phyloP scores from a whole-genome alignment of 2,888 invertebrate genomes.

The Cremastinae sp. region DNA sequence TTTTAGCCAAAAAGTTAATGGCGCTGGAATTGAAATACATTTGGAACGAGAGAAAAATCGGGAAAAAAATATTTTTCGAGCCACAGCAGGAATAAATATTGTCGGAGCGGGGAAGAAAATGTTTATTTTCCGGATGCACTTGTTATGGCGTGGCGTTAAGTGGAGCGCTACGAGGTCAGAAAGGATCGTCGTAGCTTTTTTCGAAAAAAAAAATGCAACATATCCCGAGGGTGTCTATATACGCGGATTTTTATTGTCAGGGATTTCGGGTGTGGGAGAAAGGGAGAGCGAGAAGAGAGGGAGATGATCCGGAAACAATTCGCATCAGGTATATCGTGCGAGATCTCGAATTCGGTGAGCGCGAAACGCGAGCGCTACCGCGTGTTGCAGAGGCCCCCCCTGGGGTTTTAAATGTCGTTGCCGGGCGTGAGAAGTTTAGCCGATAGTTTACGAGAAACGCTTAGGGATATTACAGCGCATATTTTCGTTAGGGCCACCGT shows the following conservation, averaged over 20 bases:
- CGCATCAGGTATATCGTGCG: conserved; percentile 53
- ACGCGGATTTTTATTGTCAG: conserved; percentile 47
- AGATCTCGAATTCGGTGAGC: conserved; percentile 15
- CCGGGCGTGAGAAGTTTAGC: conserved; percentile 55
- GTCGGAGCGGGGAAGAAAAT: conserved; percentile 37
- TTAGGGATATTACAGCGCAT: conserved; percentile 60
- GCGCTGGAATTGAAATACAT: neutral
- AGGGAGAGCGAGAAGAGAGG: conserved; percentile 36
- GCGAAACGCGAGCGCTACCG: conserved; percentile 21
- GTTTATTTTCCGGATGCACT: conserved; percentile 19
- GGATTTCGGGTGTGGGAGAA: neutral
- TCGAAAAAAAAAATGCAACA: conserved; percentile 30
- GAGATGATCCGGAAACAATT: conserved; percentile 60
- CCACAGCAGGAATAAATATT: conserved; percentile 38
- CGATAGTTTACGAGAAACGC: conserved; percentile 68
- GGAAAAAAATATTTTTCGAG: conserved; percentile 30
- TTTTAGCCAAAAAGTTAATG: too few species aligned
- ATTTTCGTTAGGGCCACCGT: conserved; percentile 46
- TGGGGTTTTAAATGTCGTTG: conserved; percentile 55
- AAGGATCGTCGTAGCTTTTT: conserved; percentile 8
- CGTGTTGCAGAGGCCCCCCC: conserved; percentile 44
- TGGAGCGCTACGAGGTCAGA: conserved; percentile 4
- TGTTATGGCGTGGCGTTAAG: conserved; percentile 38
- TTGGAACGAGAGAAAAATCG: neutral
- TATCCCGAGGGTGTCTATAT: conserved; percentile 29